These are phyloP conservation scores for Chaenodraco wilsoni DNA, from an alignment of 2,797 vertebrate genomes.

Conservation along the genomic window DNA sequence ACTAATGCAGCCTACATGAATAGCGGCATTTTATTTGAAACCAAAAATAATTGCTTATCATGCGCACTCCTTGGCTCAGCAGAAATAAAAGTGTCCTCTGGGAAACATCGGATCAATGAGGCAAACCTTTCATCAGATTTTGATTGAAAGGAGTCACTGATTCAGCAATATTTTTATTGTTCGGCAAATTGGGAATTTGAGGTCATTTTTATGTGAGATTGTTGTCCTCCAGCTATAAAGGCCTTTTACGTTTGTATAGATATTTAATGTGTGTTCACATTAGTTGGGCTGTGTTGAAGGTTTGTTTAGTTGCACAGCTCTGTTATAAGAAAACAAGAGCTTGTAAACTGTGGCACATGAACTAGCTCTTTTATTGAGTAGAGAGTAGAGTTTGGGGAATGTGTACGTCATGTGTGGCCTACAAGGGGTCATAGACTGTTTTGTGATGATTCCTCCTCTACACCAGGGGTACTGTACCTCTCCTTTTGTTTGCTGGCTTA, in stretches of 20 bases:
- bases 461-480: too few relatives aligned
- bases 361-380: not conserved
- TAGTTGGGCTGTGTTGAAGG: not conserved
- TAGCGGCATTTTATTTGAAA: not conserved
- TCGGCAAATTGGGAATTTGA: slow-evolving; percentile 36
- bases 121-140: slow-evolving; percentile 60
- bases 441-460: not conserved
- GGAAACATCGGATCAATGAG: slow-evolving; percentile 62
- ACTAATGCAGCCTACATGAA: slow-evolving; percentile 1
- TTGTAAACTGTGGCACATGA: not conserved
- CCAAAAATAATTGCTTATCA: slow-evolving; percentile 37
- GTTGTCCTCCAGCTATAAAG: slow-evolving; percentile 15
- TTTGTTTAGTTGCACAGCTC: not conserved
- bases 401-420: not conserved
- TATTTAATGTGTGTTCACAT: not conserved
- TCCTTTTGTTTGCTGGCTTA: too few relatives aligned
- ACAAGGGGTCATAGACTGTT: not conserved
- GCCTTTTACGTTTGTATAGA: not conserved
- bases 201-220: not conserved
- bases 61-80: slow-evolving; percentile 40
- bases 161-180: slow-evolving; percentile 47
- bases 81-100: slow-evolving; percentile 44
- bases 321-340: not conserved
- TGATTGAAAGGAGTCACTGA: slow-evolving; percentile 60
- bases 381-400: not conserved